Evolutionary conservation across 2,797 vertebrate genomes (phyloP).

Genomic region (Phoebastria nigripes): DNA sequence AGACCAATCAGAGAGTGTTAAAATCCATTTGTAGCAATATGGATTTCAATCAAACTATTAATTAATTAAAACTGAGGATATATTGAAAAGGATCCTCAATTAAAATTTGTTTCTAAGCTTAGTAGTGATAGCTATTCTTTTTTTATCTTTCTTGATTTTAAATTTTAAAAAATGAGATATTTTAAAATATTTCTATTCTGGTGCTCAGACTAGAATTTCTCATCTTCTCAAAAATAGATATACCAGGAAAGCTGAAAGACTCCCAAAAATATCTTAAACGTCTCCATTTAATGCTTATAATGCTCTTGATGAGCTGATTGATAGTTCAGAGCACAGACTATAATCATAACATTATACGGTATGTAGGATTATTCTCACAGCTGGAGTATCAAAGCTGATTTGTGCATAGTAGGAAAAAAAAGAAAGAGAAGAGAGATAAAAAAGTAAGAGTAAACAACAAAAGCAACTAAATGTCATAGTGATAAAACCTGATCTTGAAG

Average conservation of each 20-base stretch:
- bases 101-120: background rate
- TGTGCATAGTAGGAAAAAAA: background rate
- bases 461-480: background rate
- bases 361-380: background rate
- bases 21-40: background rate
- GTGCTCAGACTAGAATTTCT: background rate
- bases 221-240: background rate
- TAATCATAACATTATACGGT: background rate
- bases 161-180: background rate
- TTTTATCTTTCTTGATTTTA: background rate
- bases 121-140: background rate
- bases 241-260: background rate
- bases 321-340: constrained; percentile 13
- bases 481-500: background rate
- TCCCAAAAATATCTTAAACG: background rate
- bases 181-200: background rate
- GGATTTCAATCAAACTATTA: background rate
- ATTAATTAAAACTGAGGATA: background rate
- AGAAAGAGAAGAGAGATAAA: background rate
- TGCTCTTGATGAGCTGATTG: constrained; percentile 3
- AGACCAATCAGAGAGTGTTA: background rate
- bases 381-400: background rate
- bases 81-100: background rate
- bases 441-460: background rate
- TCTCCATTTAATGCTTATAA: background rate